phyloP scores from a whole-genome alignment of 2,113 vertebrate genomes.

The Paralichthys olivaceus region DNA sequence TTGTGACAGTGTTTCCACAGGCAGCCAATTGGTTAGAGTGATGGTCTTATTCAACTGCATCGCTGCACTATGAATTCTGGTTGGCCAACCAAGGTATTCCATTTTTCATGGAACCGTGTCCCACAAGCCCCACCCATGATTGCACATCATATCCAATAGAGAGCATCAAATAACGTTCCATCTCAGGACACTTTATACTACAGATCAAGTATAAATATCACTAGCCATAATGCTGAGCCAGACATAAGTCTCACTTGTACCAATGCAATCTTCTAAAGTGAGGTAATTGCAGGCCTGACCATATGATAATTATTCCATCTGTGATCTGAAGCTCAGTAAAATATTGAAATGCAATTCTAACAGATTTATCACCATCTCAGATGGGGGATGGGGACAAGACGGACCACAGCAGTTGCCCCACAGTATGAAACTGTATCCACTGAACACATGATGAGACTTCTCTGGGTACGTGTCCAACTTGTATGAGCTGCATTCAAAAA shows the following conservation, averaged over 20 bases:
- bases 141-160: background rate
- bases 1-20: background rate
- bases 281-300: background rate
- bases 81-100: background rate
- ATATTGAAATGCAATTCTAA: conserved; percentile 8
- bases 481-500: conserved; percentile 20
- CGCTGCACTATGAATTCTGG: background rate
- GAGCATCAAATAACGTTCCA: background rate
- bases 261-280: background rate
- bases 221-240: background rate
- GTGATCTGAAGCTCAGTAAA: conserved; percentile 1
- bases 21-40: background rate
- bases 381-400: background rate
- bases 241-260: too few species aligned
- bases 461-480: background rate
- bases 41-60: background rate
- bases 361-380: conserved; percentile 24
- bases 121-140: background rate
- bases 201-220: background rate
- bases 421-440: conserved; percentile 32
- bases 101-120: background rate
- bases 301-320: background rate
- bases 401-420: conserved; percentile 30
- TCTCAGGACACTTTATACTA: too few species aligned
- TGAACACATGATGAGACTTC: conserved; percentile 20